Conservation (phyloP, 2,888 invertebrate genomes). For the Brassicogethes aeneus region DNA sequence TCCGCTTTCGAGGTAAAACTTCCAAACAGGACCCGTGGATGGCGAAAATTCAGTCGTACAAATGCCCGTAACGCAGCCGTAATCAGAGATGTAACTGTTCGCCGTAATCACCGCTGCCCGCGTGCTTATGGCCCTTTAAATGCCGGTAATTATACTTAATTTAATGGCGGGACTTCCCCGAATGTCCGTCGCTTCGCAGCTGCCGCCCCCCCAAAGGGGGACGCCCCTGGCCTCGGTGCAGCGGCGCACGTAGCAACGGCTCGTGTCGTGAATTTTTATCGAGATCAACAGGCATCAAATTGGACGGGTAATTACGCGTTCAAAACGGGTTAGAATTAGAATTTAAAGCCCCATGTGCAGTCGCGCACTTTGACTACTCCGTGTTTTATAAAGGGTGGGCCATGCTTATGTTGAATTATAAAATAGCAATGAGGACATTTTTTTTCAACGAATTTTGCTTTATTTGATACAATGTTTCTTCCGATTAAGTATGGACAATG, state of each 20-base stretch:
- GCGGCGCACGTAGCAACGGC: not conserved
- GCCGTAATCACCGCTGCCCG: conserved; percentile 19
- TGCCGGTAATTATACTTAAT: conserved; percentile 22
- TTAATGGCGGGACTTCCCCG: conserved; percentile 18
- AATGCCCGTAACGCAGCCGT: conserved; percentile 11
- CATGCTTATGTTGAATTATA: too few relatives aligned
- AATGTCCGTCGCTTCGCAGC: conserved; percentile 9
- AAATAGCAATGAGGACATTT: too few relatives aligned
- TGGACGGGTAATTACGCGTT: not conserved
- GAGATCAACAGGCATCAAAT: not conserved
- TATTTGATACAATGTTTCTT: too few relatives aligned
- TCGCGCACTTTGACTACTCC: too few relatives aligned
- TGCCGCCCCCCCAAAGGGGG: not conserved
- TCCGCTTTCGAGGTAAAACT: too few relatives aligned
- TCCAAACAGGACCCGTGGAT: too few relatives aligned
- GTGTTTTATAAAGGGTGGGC: too few relatives aligned
- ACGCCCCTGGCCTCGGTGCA: too few relatives aligned
- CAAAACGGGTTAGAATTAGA: not conserved
- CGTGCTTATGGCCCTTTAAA: conserved; percentile 21
- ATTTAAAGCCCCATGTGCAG: not conserved
- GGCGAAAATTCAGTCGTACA: too few relatives aligned
- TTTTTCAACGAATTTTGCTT: too few relatives aligned
- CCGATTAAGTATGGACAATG: too few relatives aligned
- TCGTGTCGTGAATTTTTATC: not conserved
- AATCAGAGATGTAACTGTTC: conserved; percentile 20